Conservation (phyloP, 37 sponge, comb jelly and placozoan species). For the Axinella damicornis region DNA sequence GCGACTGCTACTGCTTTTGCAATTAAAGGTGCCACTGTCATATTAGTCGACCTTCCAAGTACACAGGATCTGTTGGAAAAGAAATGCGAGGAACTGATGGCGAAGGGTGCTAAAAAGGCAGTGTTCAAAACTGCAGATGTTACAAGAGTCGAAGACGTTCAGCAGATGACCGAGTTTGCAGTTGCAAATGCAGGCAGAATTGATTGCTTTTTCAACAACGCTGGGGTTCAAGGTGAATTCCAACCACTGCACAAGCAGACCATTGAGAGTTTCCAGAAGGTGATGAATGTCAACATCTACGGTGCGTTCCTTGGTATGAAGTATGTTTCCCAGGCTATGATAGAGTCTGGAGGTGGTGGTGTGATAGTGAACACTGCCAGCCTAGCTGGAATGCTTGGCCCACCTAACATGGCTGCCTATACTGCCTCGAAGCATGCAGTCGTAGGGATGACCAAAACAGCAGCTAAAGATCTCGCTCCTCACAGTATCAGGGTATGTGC, state of each 20-base stretch:
- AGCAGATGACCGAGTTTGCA: constrained; percentile 43
- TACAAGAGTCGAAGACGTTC: constrained; percentile 64
- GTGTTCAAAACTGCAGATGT: constrained; percentile 49
- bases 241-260: constrained; percentile 57
- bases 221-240: constrained; percentile 84
- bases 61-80: constrained; percentile 24
- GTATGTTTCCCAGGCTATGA: constrained; percentile 72
- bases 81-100: constrained; percentile 19
- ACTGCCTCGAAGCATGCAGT: constrained; percentile 90
- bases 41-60: constrained; percentile 75
- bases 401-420: constrained; percentile 87
- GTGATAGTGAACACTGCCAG: constrained; percentile 92
- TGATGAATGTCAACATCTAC: constrained; percentile 67
- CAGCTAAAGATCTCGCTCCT: constrained; percentile 85
- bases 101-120: constrained; percentile 31
- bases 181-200: constrained; percentile 48
- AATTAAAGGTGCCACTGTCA: constrained; percentile 60
- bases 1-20: constrained; percentile 76
- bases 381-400: constrained; percentile 83
- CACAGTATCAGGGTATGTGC: constrained; percentile 84
- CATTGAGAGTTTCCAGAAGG: constrained; percentile 32
- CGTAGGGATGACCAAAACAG: constrained; percentile 81
- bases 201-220: constrained; percentile 88
- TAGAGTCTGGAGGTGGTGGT: constrained; percentile 46
- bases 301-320: constrained; percentile 85